Conservation (phyloP, 1,140 invertebrate genomes). For the Notospermus geniculatus region DNA sequence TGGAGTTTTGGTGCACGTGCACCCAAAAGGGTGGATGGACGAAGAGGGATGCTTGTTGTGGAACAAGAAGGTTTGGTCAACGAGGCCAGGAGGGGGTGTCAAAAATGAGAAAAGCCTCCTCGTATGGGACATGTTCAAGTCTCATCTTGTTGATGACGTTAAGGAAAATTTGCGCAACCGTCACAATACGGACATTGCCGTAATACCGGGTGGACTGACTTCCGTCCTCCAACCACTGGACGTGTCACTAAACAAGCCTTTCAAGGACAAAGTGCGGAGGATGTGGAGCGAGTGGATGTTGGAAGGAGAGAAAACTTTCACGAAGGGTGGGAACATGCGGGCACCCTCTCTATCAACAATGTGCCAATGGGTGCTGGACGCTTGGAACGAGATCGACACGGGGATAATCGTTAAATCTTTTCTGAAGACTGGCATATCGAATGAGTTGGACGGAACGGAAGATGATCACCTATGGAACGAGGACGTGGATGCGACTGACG, state of each 20-base stretch:
- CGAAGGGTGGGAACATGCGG: conserved; percentile 8
- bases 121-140: no score
- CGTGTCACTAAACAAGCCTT: conserved; percentile 28
- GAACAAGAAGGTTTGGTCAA: conserved; percentile 3
- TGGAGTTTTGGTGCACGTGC: background rate
- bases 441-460: conserved; percentile 20
- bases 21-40: conserved; percentile 16
- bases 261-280: conserved; percentile 27
- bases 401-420: conserved; percentile 20
- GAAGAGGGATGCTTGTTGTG: conserved; percentile 3
- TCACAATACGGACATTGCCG: no score
- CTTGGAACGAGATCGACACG: conserved; percentile 11
- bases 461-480: conserved; percentile 17
- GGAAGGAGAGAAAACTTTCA: conserved; percentile 16
- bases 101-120: no score
- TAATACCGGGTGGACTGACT: conserved; percentile 27
- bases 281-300: conserved; percentile 35
- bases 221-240: conserved; percentile 26
- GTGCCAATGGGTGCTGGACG: conserved; percentile 15
- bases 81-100: background rate
- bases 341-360: conserved; percentile 7
- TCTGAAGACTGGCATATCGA: conserved; percentile 24
- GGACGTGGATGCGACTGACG: no score
- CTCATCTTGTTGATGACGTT: no score
- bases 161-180: no score